Base-by-base conservation (phyloP, 2,888 invertebrate species). In the Azorinus chamasolen region DNA sequence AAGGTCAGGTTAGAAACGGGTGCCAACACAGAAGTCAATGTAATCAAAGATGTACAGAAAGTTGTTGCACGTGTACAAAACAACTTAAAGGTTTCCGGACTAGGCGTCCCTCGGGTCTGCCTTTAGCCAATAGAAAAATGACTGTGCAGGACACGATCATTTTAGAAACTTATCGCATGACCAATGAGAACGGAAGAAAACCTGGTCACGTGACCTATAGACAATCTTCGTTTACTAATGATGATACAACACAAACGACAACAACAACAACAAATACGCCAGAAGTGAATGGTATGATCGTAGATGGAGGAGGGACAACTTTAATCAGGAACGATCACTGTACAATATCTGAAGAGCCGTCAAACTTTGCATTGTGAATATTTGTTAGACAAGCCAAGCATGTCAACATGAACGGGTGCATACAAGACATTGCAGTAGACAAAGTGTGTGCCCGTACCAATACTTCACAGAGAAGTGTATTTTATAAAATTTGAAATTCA, bases 31-130 rank as follows among this genome's bases (percentile, higher is more conserved):
- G 5, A 37, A 8, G n/a, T 25, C 18, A 32, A 2, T 16, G 54
- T 32, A 3, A 12, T 14, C 10, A 6, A 6, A 41, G 18, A 25
- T 16, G 20, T 10, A 6, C 18, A 25, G 5, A 12, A 4, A 27
- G 48, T 1, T 22, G 14, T 48, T 3, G 1, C 14, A 4, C 18
- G 16, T 18, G 48, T 10, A 37, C 24, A 45, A 46, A 41, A 27
- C n/a, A 61, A 51, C 20, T 22, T 8, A 66, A 63, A 46, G 50
- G 46, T 14, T 20, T 64, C n/a, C 68, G 64, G 12, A 46, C 70
- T 2, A 58, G 87, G 22, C 65, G 87, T n/a, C 83, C 85, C 0
- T 87, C 87, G 0, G 87, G 87, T 5, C 59, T 87, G 22, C 87
- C 87, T 1, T 59, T 81, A 6, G 83, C 83, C 10, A 79, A 83